Evolutionary conservation across 37 sponge, comb jelly and placozoan species (phyloP).

Genomic region (Bolinopsis microptera): DNA sequence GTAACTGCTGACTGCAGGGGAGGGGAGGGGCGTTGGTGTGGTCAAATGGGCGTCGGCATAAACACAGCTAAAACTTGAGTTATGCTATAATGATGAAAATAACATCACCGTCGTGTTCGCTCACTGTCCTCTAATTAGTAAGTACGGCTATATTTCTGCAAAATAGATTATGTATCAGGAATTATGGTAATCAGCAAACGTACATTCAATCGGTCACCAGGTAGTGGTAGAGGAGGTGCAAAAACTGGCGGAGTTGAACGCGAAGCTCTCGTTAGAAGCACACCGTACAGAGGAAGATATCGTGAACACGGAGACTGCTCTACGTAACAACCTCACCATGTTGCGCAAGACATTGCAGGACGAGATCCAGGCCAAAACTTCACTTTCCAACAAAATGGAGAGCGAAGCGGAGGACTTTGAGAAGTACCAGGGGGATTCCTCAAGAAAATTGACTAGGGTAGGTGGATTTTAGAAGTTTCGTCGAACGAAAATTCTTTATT

Average conservation of each 20-base stretch:
- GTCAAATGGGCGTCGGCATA: too few relatives aligned
- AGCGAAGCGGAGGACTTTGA: slow-evolving; percentile 54
- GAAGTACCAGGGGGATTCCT: slow-evolving; percentile 40
- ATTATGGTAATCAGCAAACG: too few relatives aligned
- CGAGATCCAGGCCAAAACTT: slow-evolving; percentile 49
- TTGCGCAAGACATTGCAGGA: slow-evolving; percentile 50
- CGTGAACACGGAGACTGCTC: slow-evolving; percentile 59
- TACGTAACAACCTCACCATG: slow-evolving; percentile 57
- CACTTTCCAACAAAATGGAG: slow-evolving; percentile 35
- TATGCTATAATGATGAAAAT: too few relatives aligned
- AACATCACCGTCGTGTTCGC: too few relatives aligned
- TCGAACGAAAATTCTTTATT: too few relatives aligned
- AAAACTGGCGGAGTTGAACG: slow-evolving; percentile 47
- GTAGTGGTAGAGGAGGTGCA: slow-evolving; percentile 62
- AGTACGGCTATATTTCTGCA: too few relatives aligned
- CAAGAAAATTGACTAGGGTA: slow-evolving; percentile 47
- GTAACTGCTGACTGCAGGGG: too few relatives aligned
- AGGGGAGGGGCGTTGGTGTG: too few relatives aligned
- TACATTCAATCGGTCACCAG: too few relatives aligned
- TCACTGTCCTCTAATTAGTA: too few relatives aligned
- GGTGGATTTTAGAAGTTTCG: background rate
- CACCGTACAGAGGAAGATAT: slow-evolving; percentile 64
- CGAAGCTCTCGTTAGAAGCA: slow-evolving; percentile 23
- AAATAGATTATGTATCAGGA: too few relatives aligned
- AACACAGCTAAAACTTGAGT: too few relatives aligned